Evolutionary conservation across 1,140 invertebrate genomes (phyloP).

Genomic region (Anoplophora glabripennis): DNA sequence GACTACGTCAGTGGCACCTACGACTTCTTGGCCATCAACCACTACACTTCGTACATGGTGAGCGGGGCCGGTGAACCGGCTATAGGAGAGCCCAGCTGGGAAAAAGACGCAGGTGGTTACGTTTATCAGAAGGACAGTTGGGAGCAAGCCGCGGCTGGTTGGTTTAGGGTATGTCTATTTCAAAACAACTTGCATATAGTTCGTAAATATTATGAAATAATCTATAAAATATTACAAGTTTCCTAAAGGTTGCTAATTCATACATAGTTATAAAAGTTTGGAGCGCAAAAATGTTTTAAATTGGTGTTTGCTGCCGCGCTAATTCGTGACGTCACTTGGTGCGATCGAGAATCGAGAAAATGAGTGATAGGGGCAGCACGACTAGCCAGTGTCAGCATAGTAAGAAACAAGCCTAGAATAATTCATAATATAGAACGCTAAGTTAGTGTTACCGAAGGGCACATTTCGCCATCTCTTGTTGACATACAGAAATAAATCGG

Average conservation of each 20-base stretch:
- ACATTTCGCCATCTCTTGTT: no score
- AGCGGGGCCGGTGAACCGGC: constrained; percentile 7
- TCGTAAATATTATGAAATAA: background rate
- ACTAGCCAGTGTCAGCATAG: no score
- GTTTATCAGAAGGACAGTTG: background rate
- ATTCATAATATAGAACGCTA: no score
- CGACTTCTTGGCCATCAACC: constrained; percentile 53
- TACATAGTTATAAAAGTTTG: background rate
- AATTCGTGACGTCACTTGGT: background rate
- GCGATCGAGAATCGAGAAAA: no score
- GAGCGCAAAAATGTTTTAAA: background rate
- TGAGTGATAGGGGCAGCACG: background rate
- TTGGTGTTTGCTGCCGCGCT: constrained; percentile 1
- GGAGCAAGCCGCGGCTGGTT: background rate
- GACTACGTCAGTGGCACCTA: constrained; percentile 48
- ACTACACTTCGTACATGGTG: constrained; percentile 44
- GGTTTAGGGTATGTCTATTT: constrained; percentile 1
- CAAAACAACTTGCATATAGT: background rate
- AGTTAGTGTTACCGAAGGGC: no score
- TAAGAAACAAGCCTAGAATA: no score
- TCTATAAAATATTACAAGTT: no score
- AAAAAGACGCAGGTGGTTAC: constrained; percentile 17
- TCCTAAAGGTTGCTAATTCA: no score
- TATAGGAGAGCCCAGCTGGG: constrained; percentile 8
- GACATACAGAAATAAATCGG: no score